A percentile compares a stretch with the other conserved stretches of the same genome.
phyloP scores from a whole-genome alignment of 2,113 vertebrate genomes.

The Campylomormyrus tamandua region DNA sequence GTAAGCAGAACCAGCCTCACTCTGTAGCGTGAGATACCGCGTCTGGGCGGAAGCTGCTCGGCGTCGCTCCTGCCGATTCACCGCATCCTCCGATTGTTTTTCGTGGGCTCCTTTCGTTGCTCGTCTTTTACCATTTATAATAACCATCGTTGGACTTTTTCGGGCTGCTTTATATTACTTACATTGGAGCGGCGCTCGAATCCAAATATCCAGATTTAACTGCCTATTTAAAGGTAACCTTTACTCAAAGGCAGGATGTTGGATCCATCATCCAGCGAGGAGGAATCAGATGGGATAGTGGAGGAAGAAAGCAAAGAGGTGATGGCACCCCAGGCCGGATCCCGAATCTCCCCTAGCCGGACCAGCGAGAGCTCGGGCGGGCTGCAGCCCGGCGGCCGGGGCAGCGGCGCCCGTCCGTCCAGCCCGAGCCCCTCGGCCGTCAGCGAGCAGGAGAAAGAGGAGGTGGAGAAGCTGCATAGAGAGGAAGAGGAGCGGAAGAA shows the following conservation, averaged over 20 bases:
- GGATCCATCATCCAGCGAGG: slow-evolving; percentile 92
- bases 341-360: slow-evolving; percentile 80
- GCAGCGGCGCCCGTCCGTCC: slow-evolving; percentile 70
- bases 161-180: not conserved
- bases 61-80: slow-evolving; percentile 54
- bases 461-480: slow-evolving; percentile 84
- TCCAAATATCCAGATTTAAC: not conserved
- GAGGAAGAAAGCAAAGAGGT: slow-evolving; percentile 86
- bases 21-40: slow-evolving; percentile 67
- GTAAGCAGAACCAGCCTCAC: slow-evolving; percentile 70
- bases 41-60: slow-evolving; percentile 51
- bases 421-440: slow-evolving; percentile 82
- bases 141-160: not conserved
- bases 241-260: slow-evolving; percentile 64
- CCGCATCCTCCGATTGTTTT: slow-evolving; percentile 45
- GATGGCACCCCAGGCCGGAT: slow-evolving; percentile 71
- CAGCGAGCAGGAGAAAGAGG: slow-evolving; percentile 93
- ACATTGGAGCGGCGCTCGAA: not conserved
- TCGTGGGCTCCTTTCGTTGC: not conserved
- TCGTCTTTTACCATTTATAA: not conserved
- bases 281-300: slow-evolving; percentile 88
- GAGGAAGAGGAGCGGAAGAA: slow-evolving; percentile 93
- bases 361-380: slow-evolving; percentile 78
- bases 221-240: slow-evolving; percentile 5
- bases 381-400: slow-evolving; percentile 67